Percentiles rank a stretch among this genome's conserved stretches.
Conservation (phyloP, 1,140 invertebrate species). For the Geopemphigus sp. region DNA sequence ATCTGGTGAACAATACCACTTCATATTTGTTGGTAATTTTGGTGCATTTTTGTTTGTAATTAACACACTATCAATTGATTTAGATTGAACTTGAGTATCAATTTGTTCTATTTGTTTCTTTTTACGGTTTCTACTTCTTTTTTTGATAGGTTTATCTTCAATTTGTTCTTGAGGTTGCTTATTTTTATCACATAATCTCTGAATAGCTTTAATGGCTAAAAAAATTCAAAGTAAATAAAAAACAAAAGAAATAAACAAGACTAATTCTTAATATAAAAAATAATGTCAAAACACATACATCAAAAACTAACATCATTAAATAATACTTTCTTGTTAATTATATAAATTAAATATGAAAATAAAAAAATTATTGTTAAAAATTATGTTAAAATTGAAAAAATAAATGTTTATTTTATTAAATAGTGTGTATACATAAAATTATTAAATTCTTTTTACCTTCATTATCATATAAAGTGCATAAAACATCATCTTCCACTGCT, state of each 20-base stretch:
- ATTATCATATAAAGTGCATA: constrained; percentile 72
- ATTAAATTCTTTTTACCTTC: constrained; percentile 51
- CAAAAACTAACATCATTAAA: no score
- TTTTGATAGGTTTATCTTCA: constrained; percentile 45
- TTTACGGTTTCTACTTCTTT: constrained; percentile 44
- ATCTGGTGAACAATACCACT: constrained; percentile 47
- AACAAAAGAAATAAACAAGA: no score
- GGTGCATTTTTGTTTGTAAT: constrained; percentile 40
- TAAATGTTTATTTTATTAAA: no score
- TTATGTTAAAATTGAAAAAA: no score
- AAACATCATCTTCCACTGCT: constrained; percentile 69
- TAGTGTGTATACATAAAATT: no score
- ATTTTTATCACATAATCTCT: constrained; percentile 44
- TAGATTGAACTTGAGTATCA: constrained; percentile 5
- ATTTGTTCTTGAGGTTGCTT: constrained; percentile 29
- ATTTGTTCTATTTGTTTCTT: constrained; percentile 39
- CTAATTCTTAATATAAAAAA: no score
- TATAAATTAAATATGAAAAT: no score
- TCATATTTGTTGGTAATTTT: constrained; percentile 42
- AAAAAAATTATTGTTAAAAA: no score
- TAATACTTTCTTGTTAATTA: no score
- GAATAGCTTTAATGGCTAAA: constrained; percentile 44
- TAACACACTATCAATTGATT: constrained; percentile 28
- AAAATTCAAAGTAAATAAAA: not conserved
- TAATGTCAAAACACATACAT: no score